Evolutionary conservation across 2,888 invertebrate genomes (phyloP), one percentile per base, ranked within the genome.

Genomic region (Doris montereyensis): DNA sequence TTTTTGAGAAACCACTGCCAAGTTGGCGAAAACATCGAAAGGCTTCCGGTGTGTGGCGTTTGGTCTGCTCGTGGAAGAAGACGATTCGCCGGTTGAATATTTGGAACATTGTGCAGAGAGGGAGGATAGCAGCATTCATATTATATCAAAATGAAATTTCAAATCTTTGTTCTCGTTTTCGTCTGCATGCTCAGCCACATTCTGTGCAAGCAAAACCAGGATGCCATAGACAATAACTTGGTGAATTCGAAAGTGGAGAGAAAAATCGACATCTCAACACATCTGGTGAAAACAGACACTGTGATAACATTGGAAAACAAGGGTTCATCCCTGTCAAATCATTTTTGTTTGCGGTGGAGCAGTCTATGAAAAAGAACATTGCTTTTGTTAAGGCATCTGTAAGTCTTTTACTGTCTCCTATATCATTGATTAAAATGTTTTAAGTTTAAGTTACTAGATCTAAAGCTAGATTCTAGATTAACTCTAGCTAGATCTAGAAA

Each of bases 271-370:
- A 92, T 97, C 83, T 94, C 96, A 4, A 95, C 96, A 5, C 98
- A 98, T 92, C 93, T 98, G 80, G 96, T 96, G 1, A 97, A 96
- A 93, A 94, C 96, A 76, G 93, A 94, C 17, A 93, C 94, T 41
- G 95, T 95, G 92, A 93, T 98, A 88, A 95, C 95, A 84, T 90
- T 97, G 85, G 96, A 97, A 92, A 97, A 98, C 90, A 93, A 93
- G 85, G 95, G 96, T 76, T 95, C 95, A 89, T 93, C 94, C 92
- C 95, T 82, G 94, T 95, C 52, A 94, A 93, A 82, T 94, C 93
- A 84, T 95, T 97, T 89, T 92, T 95, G 34, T 93, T 96, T 84
- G 93, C 95, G 10, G 90, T 96, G 34, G 95, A 96, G 86, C 93
- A 94, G 17, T 91, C 92, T 5, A 93, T 93, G 81, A 92, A 93